These are phyloP conservation scores for Sturnira hondurensis DNA, from an alignment of 2,113 vertebrate species.

Conservation along the genomic window DNA sequence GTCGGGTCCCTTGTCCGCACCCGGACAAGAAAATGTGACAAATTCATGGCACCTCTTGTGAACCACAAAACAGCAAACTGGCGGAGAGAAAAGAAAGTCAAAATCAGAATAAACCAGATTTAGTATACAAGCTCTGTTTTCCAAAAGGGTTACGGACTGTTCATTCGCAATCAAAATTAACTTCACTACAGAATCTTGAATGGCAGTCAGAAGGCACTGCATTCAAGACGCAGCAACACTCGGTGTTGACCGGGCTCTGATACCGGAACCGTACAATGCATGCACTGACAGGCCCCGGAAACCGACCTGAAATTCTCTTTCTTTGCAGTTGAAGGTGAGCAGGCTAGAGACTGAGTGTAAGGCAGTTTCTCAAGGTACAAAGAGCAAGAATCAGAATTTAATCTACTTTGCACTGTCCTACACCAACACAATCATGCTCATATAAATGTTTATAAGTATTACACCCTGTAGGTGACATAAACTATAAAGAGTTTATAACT, in stretches of 20 bases:
- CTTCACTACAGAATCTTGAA: not conserved
- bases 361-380: not conserved
- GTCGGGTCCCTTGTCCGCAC: conserved; percentile 96
- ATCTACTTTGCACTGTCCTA: not conserved
- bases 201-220: not conserved
- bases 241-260: not conserved
- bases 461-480: not conserved
- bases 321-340: not conserved
- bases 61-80: conserved; percentile 99
- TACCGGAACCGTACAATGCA: not conserved
- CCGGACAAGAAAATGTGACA: conserved; percentile 96
- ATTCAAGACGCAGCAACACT: not conserved
- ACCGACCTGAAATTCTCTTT: accelerated
- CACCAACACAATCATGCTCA: not conserved
- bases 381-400: not conserved
- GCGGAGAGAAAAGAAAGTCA: conserved; percentile 57
- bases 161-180: not conserved
- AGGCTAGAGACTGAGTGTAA: not conserved
- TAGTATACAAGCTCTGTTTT: not conserved
- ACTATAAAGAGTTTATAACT: not conserved
- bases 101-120: conserved; percentile 47
- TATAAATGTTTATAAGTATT: not conserved
- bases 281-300: accelerated
- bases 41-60: conserved; percentile 99
- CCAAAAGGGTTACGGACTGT: not conserved